Evolutionary conservation across 2,113 vertebrate genomes (phyloP), one percentile per base, ranked within the genome.

Genomic region (Saguinus imperator): DNA sequence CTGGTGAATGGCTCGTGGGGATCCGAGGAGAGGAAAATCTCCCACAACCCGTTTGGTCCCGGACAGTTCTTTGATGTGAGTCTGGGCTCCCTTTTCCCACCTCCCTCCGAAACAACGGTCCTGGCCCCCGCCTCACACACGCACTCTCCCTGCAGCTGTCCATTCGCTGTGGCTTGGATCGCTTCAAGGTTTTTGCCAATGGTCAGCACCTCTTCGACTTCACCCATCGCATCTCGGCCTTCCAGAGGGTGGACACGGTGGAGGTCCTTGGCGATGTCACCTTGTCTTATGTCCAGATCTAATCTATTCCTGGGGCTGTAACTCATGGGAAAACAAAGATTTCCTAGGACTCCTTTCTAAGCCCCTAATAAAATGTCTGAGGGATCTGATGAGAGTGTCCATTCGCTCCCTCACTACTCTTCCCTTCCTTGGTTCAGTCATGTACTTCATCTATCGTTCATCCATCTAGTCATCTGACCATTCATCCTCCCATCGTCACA

Each of bases 11-110:
- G 98, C 0, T 57, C 2, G 0, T 99, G 99, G 99, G 99, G 99
- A 0, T 0, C 82, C 0, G 99, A 99, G 96, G 99, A 99, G 52
- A 94, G 92, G 27, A 97, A 98, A 11, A 0, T 98, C 5, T 0
- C 75, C 73, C 8, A 95, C 79, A 99, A 98, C 98, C 99, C 99
- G 0, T 99, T 99, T 88, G 37, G 58, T 35, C 98, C 98, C 14
- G 99, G 99, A 37, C 98, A 99, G 94, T 99, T 98, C 98, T 99
- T 99, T 85, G 99, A 99, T 13, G 99, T 99, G 79, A 99, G 99
- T 97, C 55, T 35, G 58, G 43, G 20, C 10, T 35, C 40, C 32
- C 57, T 70, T 27, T 27, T 8, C 48, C 75, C 4, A 3, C 12
- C 3, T 37, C 16, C 25, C n/a, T 21, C 5, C 29, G 17, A 3